Base-by-base conservation (phyloP, 2,797 vertebrate genomes). In the Urocyon cinereoargenteus region DNA sequence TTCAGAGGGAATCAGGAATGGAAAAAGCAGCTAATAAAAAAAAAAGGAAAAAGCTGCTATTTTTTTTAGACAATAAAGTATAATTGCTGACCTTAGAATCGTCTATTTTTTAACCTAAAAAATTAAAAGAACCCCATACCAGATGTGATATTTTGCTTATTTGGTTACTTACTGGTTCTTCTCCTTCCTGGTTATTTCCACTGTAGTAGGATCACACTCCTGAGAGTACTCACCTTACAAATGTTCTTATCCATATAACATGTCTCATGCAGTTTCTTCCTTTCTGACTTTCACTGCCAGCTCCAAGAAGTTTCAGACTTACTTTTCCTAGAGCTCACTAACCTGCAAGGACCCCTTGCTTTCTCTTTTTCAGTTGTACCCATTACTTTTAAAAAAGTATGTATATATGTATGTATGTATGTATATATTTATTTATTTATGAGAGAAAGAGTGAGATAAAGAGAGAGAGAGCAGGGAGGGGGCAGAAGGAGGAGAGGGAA, bases 1-100 rank as follows among this genome's bases (percentile, higher is more conserved):
- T 72, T 96, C 68, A 70, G 24, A 95, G 57, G 93, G 81, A 96
- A 75, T 19, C 24, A 92, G 91, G 85, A 93, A 93, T 94, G 91
- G 86, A 68, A 89, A 86, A 94, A 89, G 55, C 86, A 92, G 45
- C 70, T n/a, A n/a, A n/a, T n/a, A n/a, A n/a, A n/a, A n/a, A n/a
- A n/a, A n/a, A n/a, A n/a, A n/a, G n/a, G n/a, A n/a, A n/a, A n/a
- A n/a, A n/a, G n/a, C n/a, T n/a, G n/a, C n/a, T n/a, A n/a, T n/a
- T 68, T 68, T 94, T 93, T 95, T 84, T 77, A 87, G 51, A 87
- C 21, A 96, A 45, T 77, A 68, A 83, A n/a, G 1, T 89, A 6
- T 96, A 40, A 75, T 90, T 82, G 75, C 51, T 91, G 61, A 90
- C 59, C 77, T 90, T 90, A 88, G 70, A 93, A 88, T 55, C 86